Evolutionary conservation across 2,113 vertebrate genomes (phyloP).

Genomic region (Aviceda subcristata): DNA sequence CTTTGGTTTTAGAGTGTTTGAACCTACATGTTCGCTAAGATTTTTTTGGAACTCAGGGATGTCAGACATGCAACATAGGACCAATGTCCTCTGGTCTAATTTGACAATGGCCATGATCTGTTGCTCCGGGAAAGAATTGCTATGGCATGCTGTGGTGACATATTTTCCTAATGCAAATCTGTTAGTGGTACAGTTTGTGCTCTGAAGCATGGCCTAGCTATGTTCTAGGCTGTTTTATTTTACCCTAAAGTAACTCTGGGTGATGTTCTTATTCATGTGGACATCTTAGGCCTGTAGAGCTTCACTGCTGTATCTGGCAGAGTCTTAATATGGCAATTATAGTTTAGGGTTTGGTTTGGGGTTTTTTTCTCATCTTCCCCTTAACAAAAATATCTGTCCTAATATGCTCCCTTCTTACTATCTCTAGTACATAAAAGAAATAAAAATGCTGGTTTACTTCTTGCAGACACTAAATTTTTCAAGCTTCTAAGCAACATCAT

Average conservation of each 20-base stretch:
- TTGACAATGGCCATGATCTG: background rate
- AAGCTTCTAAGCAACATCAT: background rate
- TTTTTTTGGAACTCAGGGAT: background rate
- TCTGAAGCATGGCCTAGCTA: background rate
- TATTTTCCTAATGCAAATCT: background rate
- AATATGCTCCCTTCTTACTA: background rate
- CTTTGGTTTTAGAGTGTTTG: background rate
- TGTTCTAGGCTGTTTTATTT: background rate
- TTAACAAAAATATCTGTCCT: background rate
- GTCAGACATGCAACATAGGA: background rate
- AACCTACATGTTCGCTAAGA: background rate
- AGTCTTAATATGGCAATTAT: background rate
- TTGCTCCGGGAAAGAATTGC: background rate
- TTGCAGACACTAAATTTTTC: background rate
- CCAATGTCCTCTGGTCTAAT: background rate
- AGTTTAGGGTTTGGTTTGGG: background rate
- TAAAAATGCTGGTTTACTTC: background rate
- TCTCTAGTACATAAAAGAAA: background rate
- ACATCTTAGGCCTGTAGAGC: background rate
- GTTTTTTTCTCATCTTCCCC: background rate
- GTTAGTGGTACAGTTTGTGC: background rate
- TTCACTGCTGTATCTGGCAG: background rate
- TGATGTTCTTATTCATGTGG: background rate
- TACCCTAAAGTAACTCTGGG: background rate
- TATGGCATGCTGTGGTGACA: background rate